Percentiles rank a stretch among this genome's conserved stretches.
Evolutionary conservation across 2,888 invertebrate genomes (phyloP).

Genomic region (Apomyelois bistriatella): DNA sequence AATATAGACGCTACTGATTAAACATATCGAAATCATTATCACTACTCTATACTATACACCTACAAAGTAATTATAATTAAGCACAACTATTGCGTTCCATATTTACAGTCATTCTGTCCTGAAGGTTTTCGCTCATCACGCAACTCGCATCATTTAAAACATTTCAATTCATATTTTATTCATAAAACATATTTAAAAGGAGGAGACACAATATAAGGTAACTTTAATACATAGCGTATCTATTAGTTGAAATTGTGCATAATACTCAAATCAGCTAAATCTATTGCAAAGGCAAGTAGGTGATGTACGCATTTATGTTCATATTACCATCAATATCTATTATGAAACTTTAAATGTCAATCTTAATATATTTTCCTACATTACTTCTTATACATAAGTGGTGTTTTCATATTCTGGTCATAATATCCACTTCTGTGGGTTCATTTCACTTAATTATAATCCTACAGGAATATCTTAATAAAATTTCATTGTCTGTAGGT

Average conservation of each 20-base stretch:
- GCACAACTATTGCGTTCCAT: slow-evolving; percentile 27
- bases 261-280: slow-evolving; percentile 58
- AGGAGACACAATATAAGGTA: slow-evolving; percentile 57
- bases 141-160: slow-evolving; percentile 16
- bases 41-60: slow-evolving; percentile 23
- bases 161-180: slow-evolving; percentile 13
- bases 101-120: slow-evolving; percentile 40
- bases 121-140: no score
- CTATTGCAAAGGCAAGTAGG: slow-evolving; percentile 74
- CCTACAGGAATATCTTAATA: slow-evolving; percentile 44
- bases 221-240: slow-evolving; percentile 52
- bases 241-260: slow-evolving; percentile 61
- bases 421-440: slow-evolving; percentile 36
- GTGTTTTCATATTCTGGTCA: slow-evolving; percentile 65
- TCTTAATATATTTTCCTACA: slow-evolving; percentile 39
- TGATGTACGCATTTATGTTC: slow-evolving; percentile 55
- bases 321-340: slow-evolving; percentile 43
- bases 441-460: slow-evolving; percentile 42
- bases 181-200: slow-evolving; percentile 20
- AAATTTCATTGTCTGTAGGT: slow-evolving; percentile 46
- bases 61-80: slow-evolving; percentile 15
- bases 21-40: slow-evolving; percentile 36
- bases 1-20: slow-evolving; percentile 30
- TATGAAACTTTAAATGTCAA: slow-evolving; percentile 43
- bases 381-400: slow-evolving; percentile 55